A percentile compares a stretch with the other conserved stretches of the same genome.
These are phyloP conservation scores for Triops cancriformis DNA, from an alignment of 1,140 invertebrate species.

Conservation along the genomic window DNA sequence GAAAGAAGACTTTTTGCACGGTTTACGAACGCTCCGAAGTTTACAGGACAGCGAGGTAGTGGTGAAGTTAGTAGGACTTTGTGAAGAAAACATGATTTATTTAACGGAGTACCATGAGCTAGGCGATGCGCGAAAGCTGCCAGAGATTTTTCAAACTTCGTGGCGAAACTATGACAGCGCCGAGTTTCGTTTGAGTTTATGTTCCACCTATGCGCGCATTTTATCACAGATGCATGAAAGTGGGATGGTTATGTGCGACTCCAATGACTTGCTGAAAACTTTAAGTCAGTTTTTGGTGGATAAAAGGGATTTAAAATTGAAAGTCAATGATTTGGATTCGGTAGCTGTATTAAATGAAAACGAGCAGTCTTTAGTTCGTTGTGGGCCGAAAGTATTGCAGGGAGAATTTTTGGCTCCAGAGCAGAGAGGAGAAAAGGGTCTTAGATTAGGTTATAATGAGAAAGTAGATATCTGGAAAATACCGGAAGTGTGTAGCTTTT, in stretches of 20 bases:
- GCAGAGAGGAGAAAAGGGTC: neutral
- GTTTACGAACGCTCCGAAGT: neutral
- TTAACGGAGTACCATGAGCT: neutral
- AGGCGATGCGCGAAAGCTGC: neutral
- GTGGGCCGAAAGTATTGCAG: neutral
- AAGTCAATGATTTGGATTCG: neutral
- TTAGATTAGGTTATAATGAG: neutral
- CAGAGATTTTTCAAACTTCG: neutral
- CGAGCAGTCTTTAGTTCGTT: neutral
- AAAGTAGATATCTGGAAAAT: neutral
- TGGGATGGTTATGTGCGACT: neutral
- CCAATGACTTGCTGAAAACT: neutral
- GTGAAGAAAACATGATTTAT: neutral
- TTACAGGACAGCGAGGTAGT: neutral
- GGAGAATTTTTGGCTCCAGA: neutral
- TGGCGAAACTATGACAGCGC: neutral
- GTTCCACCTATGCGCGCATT: neutral
- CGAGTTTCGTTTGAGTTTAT: neutral
- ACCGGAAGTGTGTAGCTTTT: neutral
- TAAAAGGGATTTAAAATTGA: neutral
- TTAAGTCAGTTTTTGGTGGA: neutral
- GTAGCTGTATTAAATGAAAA: neutral
- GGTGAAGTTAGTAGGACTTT: neutral
- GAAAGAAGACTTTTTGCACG: neutral
- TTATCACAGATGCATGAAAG: neutral